Evolutionary conservation across 2,113 vertebrate genomes (phyloP).

Genomic region (Sus scrofa): T2T-Sscrofa CM000822.6:70679001-70679500

Average conservation of each 20-base stretch:
- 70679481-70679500: neutral
- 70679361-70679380: neutral
- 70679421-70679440: neutral
- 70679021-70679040: too few relatives aligned
- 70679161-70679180: too few relatives aligned
- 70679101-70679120: too few relatives aligned
- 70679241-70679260: slow-evolving; percentile 91
- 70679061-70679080: too few relatives aligned
- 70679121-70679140: too few relatives aligned
- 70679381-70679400: neutral
- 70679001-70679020: too few relatives aligned
- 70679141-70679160: too few relatives aligned
- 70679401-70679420: neutral
- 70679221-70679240: slow-evolving; percentile 94
- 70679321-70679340: slow-evolving; percentile 78
- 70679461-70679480: neutral
- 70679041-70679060: too few relatives aligned
- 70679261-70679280: slow-evolving; percentile 92
- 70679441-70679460: neutral
- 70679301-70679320: slow-evolving; percentile 81
- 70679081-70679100: too few relatives aligned
- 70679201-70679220: slow-evolving; percentile 93
- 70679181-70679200: too few relatives aligned
- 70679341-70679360: slow-evolving; percentile 55
- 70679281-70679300: slow-evolving; percentile 87